A percentile compares a stretch with the other conserved stretches of the same genome.
Conservation (phyloP, 2,888 invertebrate genomes). For the Hemithea aestivaria region DNA sequence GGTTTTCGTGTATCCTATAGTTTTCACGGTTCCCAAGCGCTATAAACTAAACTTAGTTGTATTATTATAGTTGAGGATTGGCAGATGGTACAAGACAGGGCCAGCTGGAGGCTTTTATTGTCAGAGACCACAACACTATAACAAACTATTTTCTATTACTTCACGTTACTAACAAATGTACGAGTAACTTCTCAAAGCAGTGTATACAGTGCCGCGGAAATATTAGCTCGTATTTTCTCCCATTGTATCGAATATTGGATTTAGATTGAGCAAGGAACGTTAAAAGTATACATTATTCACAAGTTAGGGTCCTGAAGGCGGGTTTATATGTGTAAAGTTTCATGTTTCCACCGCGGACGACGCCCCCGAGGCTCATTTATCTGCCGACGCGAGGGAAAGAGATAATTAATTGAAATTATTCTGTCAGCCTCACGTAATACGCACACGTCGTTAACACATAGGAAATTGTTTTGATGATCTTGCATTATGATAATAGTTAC, state of each 20-base stretch:
- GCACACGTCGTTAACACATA: slow-evolving; percentile 34
- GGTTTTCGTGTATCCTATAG: slow-evolving; percentile 12
- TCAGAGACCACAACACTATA: too few relatives aligned
- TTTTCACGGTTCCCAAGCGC: slow-evolving; percentile 9
- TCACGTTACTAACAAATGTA: neutral
- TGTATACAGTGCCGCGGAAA: too few relatives aligned
- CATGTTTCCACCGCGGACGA: slow-evolving; percentile 55
- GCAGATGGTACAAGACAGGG: too few relatives aligned
- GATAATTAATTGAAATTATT: slow-evolving; percentile 69
- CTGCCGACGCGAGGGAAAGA: slow-evolving; percentile 53
- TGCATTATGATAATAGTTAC: slow-evolving; percentile 10
- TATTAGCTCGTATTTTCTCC: too few relatives aligned
- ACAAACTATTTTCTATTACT: slow-evolving; percentile 6
- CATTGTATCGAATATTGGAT: too few relatives aligned
- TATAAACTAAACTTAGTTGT: slow-evolving; percentile 8
- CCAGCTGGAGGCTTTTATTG: too few relatives aligned
- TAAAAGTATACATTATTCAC: slow-evolving; percentile 63
- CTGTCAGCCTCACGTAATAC: slow-evolving; percentile 48
- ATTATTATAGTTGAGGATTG: too few relatives aligned
- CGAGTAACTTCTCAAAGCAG: neutral
- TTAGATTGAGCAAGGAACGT: slow-evolving; percentile 49
- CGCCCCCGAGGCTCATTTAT: slow-evolving; percentile 62
- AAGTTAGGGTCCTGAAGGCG: slow-evolving; percentile 45
- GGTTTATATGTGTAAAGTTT: slow-evolving; percentile 57
- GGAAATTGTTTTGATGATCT: slow-evolving; percentile 24